These are phyloP conservation scores for roundworm (Caenorhabditis elegans) DNA, from an alignment of 1,140 invertebrate genomes.

Conservation along the genomic window DNA sequence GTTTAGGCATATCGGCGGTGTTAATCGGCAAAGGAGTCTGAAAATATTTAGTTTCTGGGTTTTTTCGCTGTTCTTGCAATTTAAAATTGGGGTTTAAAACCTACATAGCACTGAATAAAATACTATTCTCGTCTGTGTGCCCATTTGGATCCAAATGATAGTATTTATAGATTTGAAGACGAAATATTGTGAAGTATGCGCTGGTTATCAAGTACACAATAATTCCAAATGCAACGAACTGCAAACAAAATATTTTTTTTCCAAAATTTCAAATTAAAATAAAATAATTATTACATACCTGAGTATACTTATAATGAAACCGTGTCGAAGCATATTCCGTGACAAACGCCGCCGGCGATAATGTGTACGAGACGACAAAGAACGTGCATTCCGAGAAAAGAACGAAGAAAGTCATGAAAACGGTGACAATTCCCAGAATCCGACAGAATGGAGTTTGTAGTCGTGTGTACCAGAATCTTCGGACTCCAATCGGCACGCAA, in stretches of 20 bases:
- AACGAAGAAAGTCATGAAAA: conserved; percentile 80
- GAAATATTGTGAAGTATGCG: conserved; percentile 94
- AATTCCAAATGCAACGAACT: conserved; percentile 82
- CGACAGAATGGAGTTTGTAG: conserved; percentile 17
- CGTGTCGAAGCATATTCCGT: conserved; percentile 78
- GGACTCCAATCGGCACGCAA: neutral
- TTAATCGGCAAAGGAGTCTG: conserved; percentile 91
- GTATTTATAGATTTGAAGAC: conserved; percentile 90
- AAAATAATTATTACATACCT: conserved; percentile 72
- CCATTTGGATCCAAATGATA: conserved; percentile 95
- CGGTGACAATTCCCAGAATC: neutral
- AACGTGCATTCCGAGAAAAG: conserved; percentile 99
- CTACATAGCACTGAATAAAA: conserved; percentile 91
- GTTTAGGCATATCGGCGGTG: conserved; percentile 96
- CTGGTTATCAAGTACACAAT: conserved; percentile 94
- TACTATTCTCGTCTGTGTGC: conserved; percentile 95
- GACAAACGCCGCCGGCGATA: conserved; percentile 92
- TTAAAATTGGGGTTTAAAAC: conserved; percentile 46
- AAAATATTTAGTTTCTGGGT: no score
- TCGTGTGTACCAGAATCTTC: neutral
- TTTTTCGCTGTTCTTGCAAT: neutral
- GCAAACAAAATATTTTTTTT: conserved; percentile 49
- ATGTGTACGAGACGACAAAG: conserved; percentile 83
- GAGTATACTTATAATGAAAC: conserved; percentile 91
- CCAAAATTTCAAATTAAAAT: neutral